Percentiles rank a stretch among this genome's conserved stretches.
Conservation (phyloP, 2,113 vertebrate species). For the Passer montanus region DNA sequence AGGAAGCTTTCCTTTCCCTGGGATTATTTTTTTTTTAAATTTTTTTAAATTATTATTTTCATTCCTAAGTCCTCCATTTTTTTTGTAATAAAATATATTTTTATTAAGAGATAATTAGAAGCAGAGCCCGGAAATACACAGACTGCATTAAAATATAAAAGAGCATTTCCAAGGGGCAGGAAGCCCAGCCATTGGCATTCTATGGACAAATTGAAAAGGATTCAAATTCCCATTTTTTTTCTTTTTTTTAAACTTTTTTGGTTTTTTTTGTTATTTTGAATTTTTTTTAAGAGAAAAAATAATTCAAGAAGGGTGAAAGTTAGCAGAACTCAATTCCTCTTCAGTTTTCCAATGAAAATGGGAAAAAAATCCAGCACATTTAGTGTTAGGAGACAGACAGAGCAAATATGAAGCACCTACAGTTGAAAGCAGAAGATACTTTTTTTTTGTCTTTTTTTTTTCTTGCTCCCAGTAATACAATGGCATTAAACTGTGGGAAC, state of each 20-base stretch:
- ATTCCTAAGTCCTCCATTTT: constrained; percentile 60
- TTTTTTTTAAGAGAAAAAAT: neutral
- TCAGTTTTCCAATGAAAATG: constrained; percentile 70
- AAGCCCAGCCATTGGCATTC: constrained; percentile 40
- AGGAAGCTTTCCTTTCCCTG: constrained; percentile 48
- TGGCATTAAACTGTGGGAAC: constrained; percentile 70
- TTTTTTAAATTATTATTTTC: constrained; percentile 36
- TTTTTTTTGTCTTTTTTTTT: constrained; percentile 5
- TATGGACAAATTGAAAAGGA: constrained; percentile 64
- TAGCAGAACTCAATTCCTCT: constrained; percentile 69
- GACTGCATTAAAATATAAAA: constrained; percentile 76
- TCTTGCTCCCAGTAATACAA: constrained; percentile 72
- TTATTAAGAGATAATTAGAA: constrained; percentile 78
- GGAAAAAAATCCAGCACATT: constrained; percentile 67
- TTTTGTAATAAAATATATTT: constrained; percentile 80
- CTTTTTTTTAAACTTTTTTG: neutral
- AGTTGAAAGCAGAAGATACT: constrained; percentile 71
- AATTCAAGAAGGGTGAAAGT: constrained; percentile 55
- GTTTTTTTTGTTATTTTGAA: neutral
- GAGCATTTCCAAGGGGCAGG: constrained; percentile 62
- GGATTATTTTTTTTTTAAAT: constrained; percentile 4
- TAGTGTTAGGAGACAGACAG: constrained; percentile 77
- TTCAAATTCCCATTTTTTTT: constrained; percentile 43
- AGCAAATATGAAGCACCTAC: constrained; percentile 78
- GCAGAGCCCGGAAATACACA: constrained; percentile 76